A percentile compares a stretch with the other conserved stretches of the same genome.
These are phyloP conservation scores for Apamea sordens DNA, from an alignment of 2,888 invertebrate genomes.

Conservation along the genomic window DNA sequence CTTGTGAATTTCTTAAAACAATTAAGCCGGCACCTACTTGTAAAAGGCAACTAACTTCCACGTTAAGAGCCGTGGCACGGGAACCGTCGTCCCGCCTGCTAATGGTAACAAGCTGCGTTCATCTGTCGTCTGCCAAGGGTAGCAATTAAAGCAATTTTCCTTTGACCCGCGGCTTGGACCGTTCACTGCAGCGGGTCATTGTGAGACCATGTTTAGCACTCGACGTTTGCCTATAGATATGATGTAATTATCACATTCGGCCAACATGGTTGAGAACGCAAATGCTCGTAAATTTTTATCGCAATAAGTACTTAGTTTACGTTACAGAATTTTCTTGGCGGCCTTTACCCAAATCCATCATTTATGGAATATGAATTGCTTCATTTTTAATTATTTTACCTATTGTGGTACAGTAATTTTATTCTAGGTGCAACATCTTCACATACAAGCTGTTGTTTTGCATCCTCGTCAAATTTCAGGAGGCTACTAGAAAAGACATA, in stretches of 20 bases:
- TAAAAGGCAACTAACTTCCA: neutral
- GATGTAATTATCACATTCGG: neutral
- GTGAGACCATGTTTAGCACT: neutral
- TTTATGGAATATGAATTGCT: too few relatives aligned
- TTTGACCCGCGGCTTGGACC: constrained; percentile 15
- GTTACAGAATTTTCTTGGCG: too few relatives aligned
- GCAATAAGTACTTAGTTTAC: too few relatives aligned
- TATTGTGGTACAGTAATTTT: too few relatives aligned
- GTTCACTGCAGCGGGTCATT: constrained; percentile 9
- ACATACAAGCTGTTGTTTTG: too few relatives aligned
- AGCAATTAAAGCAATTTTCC: constrained; percentile 33
- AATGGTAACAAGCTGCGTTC: constrained; percentile 33
- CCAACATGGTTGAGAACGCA: neutral
- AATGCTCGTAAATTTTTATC: too few relatives aligned
- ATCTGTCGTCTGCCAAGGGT: constrained; percentile 22
- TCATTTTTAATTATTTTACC: too few relatives aligned
- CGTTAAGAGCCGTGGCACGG: neutral
- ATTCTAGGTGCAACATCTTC: too few relatives aligned
- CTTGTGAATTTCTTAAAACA: neutral
- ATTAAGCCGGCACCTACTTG: neutral
- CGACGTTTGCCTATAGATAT: neutral
- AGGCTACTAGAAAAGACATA: too few relatives aligned
- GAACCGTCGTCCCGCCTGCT: neutral
- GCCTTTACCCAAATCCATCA: too few relatives aligned
- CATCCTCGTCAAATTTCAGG: too few relatives aligned